Conservation (phyloP, 2,888 invertebrate genomes). For the Molorchus minor region DNA sequence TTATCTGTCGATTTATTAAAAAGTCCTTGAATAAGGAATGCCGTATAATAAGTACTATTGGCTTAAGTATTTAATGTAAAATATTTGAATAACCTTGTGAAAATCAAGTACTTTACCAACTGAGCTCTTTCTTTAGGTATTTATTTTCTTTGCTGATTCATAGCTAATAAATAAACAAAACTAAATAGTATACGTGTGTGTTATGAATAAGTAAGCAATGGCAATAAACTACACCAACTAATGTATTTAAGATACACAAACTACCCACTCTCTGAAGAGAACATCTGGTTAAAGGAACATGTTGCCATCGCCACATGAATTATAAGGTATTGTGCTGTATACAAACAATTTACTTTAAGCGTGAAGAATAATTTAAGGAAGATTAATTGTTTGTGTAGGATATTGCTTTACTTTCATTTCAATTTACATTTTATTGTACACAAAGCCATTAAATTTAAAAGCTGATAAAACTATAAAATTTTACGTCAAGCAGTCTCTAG, state of each 20-base stretch:
- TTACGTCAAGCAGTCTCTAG: constrained; percentile 25
- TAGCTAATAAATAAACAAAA: constrained; percentile 1
- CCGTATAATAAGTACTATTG: too few species aligned
- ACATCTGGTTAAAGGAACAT: constrained; percentile 34
- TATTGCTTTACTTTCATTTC: constrained; percentile 4
- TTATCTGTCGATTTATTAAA: too few species aligned
- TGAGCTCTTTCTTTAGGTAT: too few species aligned
- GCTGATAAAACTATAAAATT: constrained; percentile 25
- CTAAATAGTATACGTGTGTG: constrained; percentile 27
- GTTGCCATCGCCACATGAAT: constrained; percentile 32
- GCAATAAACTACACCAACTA: constrained; percentile 35
- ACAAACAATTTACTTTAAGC: constrained; percentile 30
- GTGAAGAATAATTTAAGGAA: constrained; percentile 16
- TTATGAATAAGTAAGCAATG: constrained; percentile 35
- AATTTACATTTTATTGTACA: constrained; percentile 11
- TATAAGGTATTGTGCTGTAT: constrained; percentile 29
- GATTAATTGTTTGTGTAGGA: constrained; percentile 29
- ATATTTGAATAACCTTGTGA: too few species aligned
- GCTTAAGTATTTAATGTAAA: too few species aligned
- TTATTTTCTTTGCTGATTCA: too few species aligned
- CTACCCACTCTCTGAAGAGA: constrained; percentile 31
- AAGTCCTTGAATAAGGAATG: too few species aligned
- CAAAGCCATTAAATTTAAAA: constrained; percentile 32
- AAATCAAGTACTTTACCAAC: too few species aligned
- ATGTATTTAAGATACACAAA: constrained; percentile 33